Evolutionary conservation across 1,140 invertebrate species (phyloP), one percentile per base, ranked within the genome.

Genomic region (Pseudomyrmex gracilis): DNA sequence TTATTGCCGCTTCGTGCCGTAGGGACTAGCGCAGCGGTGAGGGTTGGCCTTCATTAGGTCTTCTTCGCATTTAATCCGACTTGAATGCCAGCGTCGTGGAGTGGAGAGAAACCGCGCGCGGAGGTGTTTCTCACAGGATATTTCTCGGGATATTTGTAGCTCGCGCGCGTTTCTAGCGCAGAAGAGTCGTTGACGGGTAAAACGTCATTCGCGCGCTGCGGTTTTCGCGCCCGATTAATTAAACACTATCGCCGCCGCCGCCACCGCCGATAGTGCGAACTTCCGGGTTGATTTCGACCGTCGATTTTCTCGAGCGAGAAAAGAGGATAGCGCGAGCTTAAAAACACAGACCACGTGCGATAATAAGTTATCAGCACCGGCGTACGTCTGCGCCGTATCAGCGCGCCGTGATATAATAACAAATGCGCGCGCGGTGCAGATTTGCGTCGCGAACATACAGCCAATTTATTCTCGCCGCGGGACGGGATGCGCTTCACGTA

Each of bases 21-120:
- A 15, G 51, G 53, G 58, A 67, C 51, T 53, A 24, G 17, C 68
- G 70, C 34, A 34, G 34, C 34, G 34, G 5, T 5, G 68, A 73
- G 70, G 58, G 49, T 57, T 20, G 57, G 76, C 57, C 64, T 80
- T 87, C 86, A 80, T 87, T 87, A 87, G 64, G 70, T 87, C 85
- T 74, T 49, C 73, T 87, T 84, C 82, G 82, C 70, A 55, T 87
- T 84, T 87, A 87, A 87, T 87, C 85, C 85, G 68, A 70, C 82
- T 67, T 84, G 82, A 87, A 87, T 84, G 53, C 45, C 73, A 17
- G 2, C 10, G 51, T 60, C 67, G 68, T 73, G 47, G 66, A 67
- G 34, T 67, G 82, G 57, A 34, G 53, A 74, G 53, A 53, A 49
- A 61, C 66, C 73, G 61, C n/a, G 67, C 22, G 24, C 34, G 34